phyloP scores from a whole-genome alignment of 2,797 vertebrate species.

The Sebastes matsubarae region DNA sequence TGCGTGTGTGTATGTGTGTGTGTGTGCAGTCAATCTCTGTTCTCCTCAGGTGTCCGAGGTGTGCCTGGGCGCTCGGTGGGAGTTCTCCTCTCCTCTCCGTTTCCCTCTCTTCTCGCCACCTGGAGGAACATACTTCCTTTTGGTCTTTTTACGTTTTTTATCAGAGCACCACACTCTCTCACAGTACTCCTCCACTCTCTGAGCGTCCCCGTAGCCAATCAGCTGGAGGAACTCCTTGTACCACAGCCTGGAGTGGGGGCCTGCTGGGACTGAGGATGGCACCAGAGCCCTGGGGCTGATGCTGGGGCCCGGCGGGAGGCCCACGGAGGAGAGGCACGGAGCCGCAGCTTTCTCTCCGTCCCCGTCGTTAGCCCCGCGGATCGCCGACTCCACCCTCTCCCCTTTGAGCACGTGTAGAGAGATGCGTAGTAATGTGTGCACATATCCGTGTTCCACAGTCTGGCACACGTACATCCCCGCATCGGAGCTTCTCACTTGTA shows the following conservation, averaged over 20 bases:
- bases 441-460: constrained; percentile 93
- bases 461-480: constrained; percentile 94
- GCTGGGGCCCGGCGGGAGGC: constrained; percentile 44
- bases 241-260: constrained; percentile 86
- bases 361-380: constrained; percentile 69
- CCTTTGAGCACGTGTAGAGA: constrained; percentile 89
- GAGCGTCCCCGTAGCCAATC: constrained; percentile 94
- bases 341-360: constrained; percentile 53
- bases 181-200: constrained; percentile 95
- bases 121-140: constrained; percentile 85
- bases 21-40: constrained; percentile 26
- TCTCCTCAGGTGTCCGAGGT: constrained; percentile 82
- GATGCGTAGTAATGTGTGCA: constrained; percentile 89
- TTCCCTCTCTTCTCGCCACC: constrained; percentile 85
- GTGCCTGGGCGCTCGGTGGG: constrained; percentile 90
- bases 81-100: constrained; percentile 79
- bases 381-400: constrained; percentile 85
- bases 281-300: constrained; percentile 52
- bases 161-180: constrained; percentile 97
- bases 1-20: background rate
- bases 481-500: constrained; percentile 85
- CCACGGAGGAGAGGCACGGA: constrained; percentile 21
- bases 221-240: constrained; percentile 98
- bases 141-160: constrained; percentile 92
- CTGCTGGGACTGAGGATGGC: constrained; percentile 79